Percentiles rank a stretch among this genome's conserved stretches.
Conservation (phyloP, 2,113 vertebrate genomes). For the Nibea albiflora region DNA sequence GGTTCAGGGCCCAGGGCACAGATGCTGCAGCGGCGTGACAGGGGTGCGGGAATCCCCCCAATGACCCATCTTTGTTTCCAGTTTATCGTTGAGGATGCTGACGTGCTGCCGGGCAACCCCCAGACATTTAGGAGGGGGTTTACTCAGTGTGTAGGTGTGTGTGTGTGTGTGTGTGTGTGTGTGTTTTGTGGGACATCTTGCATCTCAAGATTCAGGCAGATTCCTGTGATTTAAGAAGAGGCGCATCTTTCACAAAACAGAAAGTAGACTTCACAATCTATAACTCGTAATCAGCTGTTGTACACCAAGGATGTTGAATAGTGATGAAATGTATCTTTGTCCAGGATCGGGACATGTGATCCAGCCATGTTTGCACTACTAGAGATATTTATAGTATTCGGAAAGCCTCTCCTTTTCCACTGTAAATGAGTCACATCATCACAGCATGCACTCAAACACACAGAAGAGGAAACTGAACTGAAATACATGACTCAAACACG, state of each 20-base stretch:
- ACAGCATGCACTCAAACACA: not conserved
- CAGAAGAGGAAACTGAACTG: constrained; percentile 21
- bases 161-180: too few relatives aligned
- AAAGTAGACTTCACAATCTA: not conserved
- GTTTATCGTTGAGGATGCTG: too few relatives aligned
- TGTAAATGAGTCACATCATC: constrained; percentile 37
- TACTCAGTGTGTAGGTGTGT: too few relatives aligned
- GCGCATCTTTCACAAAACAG: not conserved
- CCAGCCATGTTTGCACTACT: not conserved
- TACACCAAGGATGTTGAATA: not conserved
- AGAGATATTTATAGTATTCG: constrained; percentile 28
- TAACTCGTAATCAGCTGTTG: constrained; percentile 15
- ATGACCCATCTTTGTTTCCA: too few relatives aligned
- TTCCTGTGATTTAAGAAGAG: too few relatives aligned
- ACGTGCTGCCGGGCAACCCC: too few relatives aligned
- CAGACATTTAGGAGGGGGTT: too few relatives aligned
- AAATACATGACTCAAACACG: constrained; percentile 34
- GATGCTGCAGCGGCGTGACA: too few relatives aligned
- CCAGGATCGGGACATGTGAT: constrained; percentile 13
- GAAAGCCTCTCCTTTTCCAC: constrained; percentile 41
- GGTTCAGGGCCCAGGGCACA: too few relatives aligned
- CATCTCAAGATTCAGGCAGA: too few relatives aligned
- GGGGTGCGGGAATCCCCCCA: too few relatives aligned
- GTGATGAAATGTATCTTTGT: constrained; percentile 19
- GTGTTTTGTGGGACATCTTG: too few relatives aligned